Conservation (phyloP, 2,888 invertebrate species). For the Azorinus chamasolen region DNA sequence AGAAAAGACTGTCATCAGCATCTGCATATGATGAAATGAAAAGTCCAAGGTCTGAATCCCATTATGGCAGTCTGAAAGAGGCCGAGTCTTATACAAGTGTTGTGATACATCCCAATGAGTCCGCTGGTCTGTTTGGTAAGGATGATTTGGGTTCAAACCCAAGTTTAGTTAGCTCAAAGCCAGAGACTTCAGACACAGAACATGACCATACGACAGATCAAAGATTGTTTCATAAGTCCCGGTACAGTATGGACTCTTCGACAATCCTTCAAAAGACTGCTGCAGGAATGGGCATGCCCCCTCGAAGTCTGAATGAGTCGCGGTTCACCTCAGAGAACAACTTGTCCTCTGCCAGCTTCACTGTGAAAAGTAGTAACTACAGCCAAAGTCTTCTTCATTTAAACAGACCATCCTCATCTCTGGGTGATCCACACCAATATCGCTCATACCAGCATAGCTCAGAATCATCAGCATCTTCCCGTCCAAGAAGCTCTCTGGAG, state of each 20-base stretch:
- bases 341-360: conserved; percentile 37
- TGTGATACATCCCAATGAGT: conserved; percentile 77
- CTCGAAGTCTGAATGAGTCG: conserved; percentile 58
- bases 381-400: conserved; percentile 66
- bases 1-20: conserved; percentile 70
- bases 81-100: conserved; percentile 81
- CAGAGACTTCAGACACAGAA: conserved; percentile 49
- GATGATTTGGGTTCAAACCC: conserved; percentile 76
- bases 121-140: conserved; percentile 73
- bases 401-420: conserved; percentile 52
- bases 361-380: conserved; percentile 35
- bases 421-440: conserved; percentile 45
- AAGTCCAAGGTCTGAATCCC: conserved; percentile 66
- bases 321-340: conserved; percentile 66
- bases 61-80: conserved; percentile 74
- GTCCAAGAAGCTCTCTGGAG: conserved; percentile 73
- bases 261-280: conserved; percentile 58
- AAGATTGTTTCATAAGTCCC: conserved; percentile 35
- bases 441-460: conserved; percentile 51
- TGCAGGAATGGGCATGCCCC: conserved; percentile 49
- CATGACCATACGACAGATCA: conserved; percentile 49
- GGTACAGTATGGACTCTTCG: conserved; percentile 76
- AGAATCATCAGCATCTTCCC: conserved; percentile 67
- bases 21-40: conserved; percentile 71
- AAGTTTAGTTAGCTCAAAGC: conserved; percentile 66